Evolutionary conservation across 2,113 vertebrate species (phyloP).

Genomic region (Monopterus albus): DNA sequence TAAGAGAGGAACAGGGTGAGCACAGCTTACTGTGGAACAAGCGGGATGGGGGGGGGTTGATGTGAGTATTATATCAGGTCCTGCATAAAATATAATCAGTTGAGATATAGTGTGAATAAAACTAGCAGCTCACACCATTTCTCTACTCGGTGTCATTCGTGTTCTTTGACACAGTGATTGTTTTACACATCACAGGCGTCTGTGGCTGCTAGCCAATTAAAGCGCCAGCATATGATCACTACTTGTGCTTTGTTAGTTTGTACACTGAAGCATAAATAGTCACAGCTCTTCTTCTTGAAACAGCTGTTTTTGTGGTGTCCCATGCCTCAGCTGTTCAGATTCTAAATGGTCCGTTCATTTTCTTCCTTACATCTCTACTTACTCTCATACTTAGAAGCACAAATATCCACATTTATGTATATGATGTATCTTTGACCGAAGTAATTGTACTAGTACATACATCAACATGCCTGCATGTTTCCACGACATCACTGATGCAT

Average conservation of each 20-base stretch:
- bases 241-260: not conserved
- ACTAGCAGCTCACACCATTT: not conserved
- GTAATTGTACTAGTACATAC: too few relatives aligned
- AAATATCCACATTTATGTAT: too few relatives aligned
- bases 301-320: constrained; percentile 2
- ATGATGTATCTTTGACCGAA: too few relatives aligned
- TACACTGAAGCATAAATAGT: constrained; percentile 6
- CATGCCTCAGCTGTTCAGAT: constrained; percentile 12
- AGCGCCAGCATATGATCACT: not conserved
- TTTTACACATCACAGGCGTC: not conserved
- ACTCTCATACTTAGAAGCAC: too few relatives aligned
- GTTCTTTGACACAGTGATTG: constrained; percentile 2
- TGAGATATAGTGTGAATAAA: not conserved
- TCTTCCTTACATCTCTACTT: not conserved
- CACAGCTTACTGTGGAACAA: too few relatives aligned
- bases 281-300: not conserved
- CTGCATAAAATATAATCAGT: not conserved
- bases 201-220: not conserved
- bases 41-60: too few relatives aligned
- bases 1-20: not conserved
- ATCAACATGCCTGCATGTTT: not conserved
- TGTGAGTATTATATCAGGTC: not conserved
- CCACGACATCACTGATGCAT: too few relatives aligned
- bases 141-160: not conserved
- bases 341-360: not conserved